Conservation (phyloP, 2,113 vertebrate species). For the Microcebus murinus region DNA sequence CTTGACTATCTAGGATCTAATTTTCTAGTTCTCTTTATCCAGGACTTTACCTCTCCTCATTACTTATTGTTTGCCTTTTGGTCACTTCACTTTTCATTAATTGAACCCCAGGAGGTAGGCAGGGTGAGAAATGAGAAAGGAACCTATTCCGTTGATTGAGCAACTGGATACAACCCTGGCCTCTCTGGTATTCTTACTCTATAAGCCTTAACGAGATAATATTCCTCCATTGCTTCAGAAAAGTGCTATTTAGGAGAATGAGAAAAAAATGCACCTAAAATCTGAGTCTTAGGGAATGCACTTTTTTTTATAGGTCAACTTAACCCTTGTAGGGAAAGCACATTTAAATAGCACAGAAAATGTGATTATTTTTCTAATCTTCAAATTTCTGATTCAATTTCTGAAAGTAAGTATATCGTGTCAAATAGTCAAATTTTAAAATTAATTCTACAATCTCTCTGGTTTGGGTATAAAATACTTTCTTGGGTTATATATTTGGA, state of each 20-base stretch:
- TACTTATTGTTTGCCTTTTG: not conserved
- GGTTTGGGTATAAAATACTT: slow-evolving; percentile 18
- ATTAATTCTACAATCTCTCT: not conserved
- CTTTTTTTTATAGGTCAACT: not conserved
- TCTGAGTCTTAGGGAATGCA: not conserved
- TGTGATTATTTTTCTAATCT: slow-evolving; percentile 35
- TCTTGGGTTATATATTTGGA: not conserved
- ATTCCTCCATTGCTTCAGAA: not conserved
- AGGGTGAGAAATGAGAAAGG: slow-evolving; percentile 15
- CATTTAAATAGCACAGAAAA: not conserved
- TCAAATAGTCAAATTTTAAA: not conserved
- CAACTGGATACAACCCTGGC: not conserved
- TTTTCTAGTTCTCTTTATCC: not conserved
- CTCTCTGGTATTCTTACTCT: not conserved
- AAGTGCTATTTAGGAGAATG: not conserved
- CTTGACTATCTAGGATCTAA: not conserved
- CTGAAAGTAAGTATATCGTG: slow-evolving; percentile 7
- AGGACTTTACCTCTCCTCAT: not conserved
- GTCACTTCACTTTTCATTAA: not conserved
- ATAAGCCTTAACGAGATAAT: not conserved
- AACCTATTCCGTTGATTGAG: not conserved
- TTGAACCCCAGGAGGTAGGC: not conserved
- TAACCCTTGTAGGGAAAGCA: not conserved
- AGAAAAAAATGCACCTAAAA: not conserved
- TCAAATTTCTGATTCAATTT: not conserved